Percentiles rank a stretch among this genome's conserved stretches.
phyloP scores from a whole-genome alignment of 2,113 vertebrate genomes.

The Isichthys henryi region DNA sequence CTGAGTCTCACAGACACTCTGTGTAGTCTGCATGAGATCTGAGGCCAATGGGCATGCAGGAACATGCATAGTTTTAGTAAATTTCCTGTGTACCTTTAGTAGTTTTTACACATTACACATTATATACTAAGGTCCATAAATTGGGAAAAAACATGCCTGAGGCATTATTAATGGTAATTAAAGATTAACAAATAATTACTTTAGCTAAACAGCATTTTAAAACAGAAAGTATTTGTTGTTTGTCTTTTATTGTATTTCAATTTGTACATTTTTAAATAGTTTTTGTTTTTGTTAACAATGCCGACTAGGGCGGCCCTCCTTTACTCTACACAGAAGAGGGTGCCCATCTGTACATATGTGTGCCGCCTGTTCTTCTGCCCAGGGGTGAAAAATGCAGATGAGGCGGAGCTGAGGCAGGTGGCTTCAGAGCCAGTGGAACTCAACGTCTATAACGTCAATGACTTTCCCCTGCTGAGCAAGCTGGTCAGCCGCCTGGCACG shows the following conservation, averaged over 20 bases:
- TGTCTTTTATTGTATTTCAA: not conserved
- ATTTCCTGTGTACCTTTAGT: not conserved
- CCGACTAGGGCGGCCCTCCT: not conserved
- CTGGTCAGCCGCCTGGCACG: conserved; percentile 70
- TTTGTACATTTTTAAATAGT: not conserved
- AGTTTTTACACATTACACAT: not conserved
- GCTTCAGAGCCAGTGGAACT: conserved; percentile 77
- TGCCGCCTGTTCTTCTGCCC: not conserved
- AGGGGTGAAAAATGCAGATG: conserved; percentile 91
- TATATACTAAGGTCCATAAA: not conserved
- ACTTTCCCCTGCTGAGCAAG: conserved; percentile 79
- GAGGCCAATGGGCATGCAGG: not conserved
- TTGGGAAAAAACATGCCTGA: not conserved
- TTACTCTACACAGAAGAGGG: too few relatives aligned
- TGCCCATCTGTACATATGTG: not conserved
- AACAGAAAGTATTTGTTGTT: not conserved
- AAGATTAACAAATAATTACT: not conserved
- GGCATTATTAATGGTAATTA: not conserved
- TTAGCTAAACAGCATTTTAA: too few relatives aligned
- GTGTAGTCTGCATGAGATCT: not conserved
- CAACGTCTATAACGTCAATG: conserved; percentile 78
- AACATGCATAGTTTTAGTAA: not conserved
- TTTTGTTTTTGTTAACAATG: not conserved
- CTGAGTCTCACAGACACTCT: not conserved
- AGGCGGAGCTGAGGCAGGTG: conserved; percentile 77